A percentile compares a stretch with the other conserved stretches of the same genome.
These are phyloP conservation scores for Eupithecia exiguata DNA, from an alignment of 2,888 invertebrate species.

Conservation along the genomic window DNA sequence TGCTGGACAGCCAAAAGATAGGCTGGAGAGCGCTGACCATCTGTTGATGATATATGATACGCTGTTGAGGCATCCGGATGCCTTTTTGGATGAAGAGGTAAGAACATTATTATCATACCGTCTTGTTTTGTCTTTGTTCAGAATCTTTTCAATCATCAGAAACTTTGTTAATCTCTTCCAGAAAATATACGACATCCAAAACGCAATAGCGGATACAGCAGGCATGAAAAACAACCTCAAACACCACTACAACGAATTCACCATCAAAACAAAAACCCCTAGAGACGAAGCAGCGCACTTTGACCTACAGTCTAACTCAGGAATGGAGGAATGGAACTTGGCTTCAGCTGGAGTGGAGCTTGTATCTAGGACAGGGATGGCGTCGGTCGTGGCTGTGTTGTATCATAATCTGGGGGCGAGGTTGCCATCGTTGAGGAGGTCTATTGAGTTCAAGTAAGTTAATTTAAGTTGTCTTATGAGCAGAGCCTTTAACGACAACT, in stretches of 20 bases:
- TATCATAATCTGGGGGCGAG: constrained; percentile 86
- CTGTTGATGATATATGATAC: constrained; percentile 84
- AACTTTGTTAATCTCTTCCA: constrained; percentile 42
- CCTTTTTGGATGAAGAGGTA: constrained; percentile 90
- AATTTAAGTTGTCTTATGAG: neutral
- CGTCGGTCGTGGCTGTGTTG: constrained; percentile 80
- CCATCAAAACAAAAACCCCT: constrained; percentile 62
- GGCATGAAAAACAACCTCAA: constrained; percentile 65
- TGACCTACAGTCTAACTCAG: constrained; percentile 53
- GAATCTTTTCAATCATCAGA: neutral
- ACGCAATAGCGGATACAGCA: constrained; percentile 67
- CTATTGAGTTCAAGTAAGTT: constrained; percentile 85
- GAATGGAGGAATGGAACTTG: constrained; percentile 67
- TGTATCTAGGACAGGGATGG: constrained; percentile 61
- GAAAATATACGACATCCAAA: constrained; percentile 79
- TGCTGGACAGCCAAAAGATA: constrained; percentile 66
- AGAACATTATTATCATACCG: constrained; percentile 44
- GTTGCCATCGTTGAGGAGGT: constrained; percentile 84
- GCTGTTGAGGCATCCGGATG: constrained; percentile 79
- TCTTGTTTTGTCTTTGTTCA: neutral
- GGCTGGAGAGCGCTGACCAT: constrained; percentile 85
- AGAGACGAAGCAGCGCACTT: constrained; percentile 70
- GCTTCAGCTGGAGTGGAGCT: constrained; percentile 71
- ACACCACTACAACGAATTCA: constrained; percentile 64
- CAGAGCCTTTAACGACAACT: neutral